phyloP scores from a whole-genome alignment of 2,113 vertebrate genomes.

The Cacatua alba region DNA sequence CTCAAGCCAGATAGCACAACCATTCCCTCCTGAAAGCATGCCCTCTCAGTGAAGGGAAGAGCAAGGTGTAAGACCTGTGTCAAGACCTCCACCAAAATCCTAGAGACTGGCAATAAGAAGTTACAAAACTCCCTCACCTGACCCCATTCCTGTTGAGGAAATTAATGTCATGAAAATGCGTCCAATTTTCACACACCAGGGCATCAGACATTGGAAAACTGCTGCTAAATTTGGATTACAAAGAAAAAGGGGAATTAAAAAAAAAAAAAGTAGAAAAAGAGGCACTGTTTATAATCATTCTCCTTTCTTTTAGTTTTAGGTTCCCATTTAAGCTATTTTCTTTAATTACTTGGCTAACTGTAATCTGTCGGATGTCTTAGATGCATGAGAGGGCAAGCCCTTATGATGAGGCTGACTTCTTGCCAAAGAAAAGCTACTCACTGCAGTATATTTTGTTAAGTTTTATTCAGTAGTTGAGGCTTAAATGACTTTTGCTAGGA shows the following conservation, averaged over 20 bases:
- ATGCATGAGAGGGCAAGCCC: not conserved
- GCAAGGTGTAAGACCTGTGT: not conserved
- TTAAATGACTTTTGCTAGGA: not conserved
- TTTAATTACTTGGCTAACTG: slow-evolving; percentile 35
- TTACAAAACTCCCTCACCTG: not conserved
- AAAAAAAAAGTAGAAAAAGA: not conserved
- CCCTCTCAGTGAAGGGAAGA: not conserved
- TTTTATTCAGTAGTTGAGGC: not conserved
- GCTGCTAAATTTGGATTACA: slow-evolving; percentile 34
- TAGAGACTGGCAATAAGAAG: not conserved
- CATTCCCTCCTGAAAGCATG: not conserved
- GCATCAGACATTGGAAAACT: not conserved
- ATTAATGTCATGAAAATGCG: slow-evolving; percentile 31
- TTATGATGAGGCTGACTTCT: not conserved
- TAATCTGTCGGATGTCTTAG: slow-evolving; percentile 34
- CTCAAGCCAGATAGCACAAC: not conserved
- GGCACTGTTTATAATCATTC: not conserved
- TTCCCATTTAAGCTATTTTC: slow-evolving; percentile 31
- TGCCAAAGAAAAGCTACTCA: not conserved
- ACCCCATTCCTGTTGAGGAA: not conserved
- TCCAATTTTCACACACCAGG: not conserved
- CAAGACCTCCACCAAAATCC: not conserved
- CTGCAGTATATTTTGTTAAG: not conserved
- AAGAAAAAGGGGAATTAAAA: not conserved
- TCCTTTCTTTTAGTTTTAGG: slow-evolving; percentile 14